Base-by-base conservation (phyloP, 2,113 vertebrate genomes). In the Amphiprion ocellaris region DNA sequence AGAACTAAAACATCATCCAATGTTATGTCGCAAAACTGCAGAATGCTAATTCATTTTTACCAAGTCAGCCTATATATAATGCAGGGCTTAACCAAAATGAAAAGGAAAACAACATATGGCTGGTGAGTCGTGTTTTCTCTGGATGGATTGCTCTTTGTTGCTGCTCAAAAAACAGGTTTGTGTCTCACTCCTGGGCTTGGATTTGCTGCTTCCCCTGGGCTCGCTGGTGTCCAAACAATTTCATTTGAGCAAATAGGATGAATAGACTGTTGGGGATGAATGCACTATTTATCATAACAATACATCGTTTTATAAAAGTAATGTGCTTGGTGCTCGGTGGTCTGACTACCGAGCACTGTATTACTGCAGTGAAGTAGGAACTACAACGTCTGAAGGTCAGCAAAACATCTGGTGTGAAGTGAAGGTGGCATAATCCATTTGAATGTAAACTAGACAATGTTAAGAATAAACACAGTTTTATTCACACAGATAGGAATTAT, bases 211-310 rank as follows among this genome's bases (percentile, higher is more conserved):
- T 75, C 49, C 56, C 26, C 30, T 44, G 66, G n/a, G 49, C 64
- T 66, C 17, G 4, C 1, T 30, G 41, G 21, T 14, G 50, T 67
- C 73, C 54, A 74, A 79, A 69, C 69, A 23, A 39, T 70, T 84
- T 67, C 3, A 77, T 76, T 63, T 53, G 19, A 53, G 55, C 39
- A 70, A 83, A 84, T 60, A 39, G 30, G 26, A 62, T 66, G 54
- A 77, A 23, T 12, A 24, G 47, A 61, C 59, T 55, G 52, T 1
- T 28, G 55, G 46, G 30, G 30, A 66, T 30, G 10, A 71, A 61
- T 49, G 33, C 0, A 0, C 56, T 58, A 24, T 2, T 81, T 54
- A 73, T 73, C 46, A 65, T 59, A 50, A 69, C n/a, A 80, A 74
- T 59, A 46, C 58, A 64, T 54, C 21, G 26, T 72, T 64, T 68